Base-by-base conservation (phyloP, 1,140 invertebrate genomes). In the Drosophila orosa region DNA sequence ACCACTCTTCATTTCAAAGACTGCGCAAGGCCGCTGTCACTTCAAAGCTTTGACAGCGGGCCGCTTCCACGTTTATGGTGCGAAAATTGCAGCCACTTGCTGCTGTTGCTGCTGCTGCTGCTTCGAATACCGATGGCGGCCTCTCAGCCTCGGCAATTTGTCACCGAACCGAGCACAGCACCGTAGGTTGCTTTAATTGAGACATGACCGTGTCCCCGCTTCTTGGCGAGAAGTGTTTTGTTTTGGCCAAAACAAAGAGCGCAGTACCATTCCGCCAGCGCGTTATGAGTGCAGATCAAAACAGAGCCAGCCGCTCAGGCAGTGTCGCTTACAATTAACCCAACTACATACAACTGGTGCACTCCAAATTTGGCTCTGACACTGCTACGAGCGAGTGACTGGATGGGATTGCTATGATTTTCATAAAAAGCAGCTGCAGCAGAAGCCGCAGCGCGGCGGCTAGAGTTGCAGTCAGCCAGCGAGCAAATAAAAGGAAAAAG, bases 401-500 rank as follows among this genome's bases (percentile, higher is more conserved):
- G 65, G 35, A 57, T 27, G 50, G 39, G 58, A 61, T 71, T 78
- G 57, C 48, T 45, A 69, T 68, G 55, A 54, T 74, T 76, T 76
- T 71, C 67, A 69, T 71, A 27, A 57, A 69, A 57, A 72, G 68
- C 68, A 54, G 61, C 47, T 48, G 31, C 35, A 35, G 24, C 56
- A 44, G 31, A 33, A 33, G 56, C 40, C 48, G 29, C 48, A 33
- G 13, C 0, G 22, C 47, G 47, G 47, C 47, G 47, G 48, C 48
- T 50, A 31, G 19, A 52, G 48, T 33, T 33, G 29, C 48, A 52
- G 25, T 35, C 50, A 13, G 40, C 35, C 61, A 68, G 44, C 61
- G 39, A 74, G 44, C 59, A 74, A 74, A 74, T 54, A 74, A 65
- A 76, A 76, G 73, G 81, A 85, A 85, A 85, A 85, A 85, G 82